Conservation (phyloP, 2,797 vertebrate genomes). For the Hypotaenidia okinawae region DNA sequence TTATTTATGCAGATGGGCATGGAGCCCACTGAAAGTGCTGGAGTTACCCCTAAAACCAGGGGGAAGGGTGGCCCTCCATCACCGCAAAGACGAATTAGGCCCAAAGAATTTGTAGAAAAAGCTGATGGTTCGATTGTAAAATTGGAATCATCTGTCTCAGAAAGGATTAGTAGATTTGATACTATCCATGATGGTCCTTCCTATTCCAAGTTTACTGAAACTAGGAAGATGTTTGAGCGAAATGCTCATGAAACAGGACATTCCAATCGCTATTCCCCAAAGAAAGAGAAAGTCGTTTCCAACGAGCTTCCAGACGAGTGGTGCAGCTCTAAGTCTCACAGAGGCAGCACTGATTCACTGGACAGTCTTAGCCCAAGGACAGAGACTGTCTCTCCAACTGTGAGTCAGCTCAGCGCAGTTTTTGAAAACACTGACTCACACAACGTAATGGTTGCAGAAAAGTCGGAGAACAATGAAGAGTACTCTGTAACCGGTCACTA, state of each 20-base stretch:
- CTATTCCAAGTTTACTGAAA: slow-evolving; percentile 93
- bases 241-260: slow-evolving; percentile 85
- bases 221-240: slow-evolving; percentile 94
- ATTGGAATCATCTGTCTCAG: slow-evolving; percentile 81
- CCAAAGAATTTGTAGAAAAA: slow-evolving; percentile 92
- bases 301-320: slow-evolving; percentile 90
- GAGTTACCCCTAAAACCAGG: slow-evolving; percentile 71
- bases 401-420: slow-evolving; percentile 96
- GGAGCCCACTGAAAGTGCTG: slow-evolving; percentile 79
- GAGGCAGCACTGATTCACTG: slow-evolving; percentile 95
- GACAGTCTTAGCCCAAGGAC: slow-evolving; percentile 95
- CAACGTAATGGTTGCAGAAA: slow-evolving; percentile 70
- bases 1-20: slow-evolving; percentile 99
- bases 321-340: slow-evolving; percentile 88
- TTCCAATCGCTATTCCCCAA: slow-evolving; percentile 87
- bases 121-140: slow-evolving; percentile 88
- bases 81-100: slow-evolving; percentile 87
- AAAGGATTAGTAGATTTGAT: slow-evolving; percentile 83
- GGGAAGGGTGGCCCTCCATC: slow-evolving; percentile 80
- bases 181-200: slow-evolving; percentile 78
- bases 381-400: slow-evolving; percentile 94
- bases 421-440: slow-evolving; percentile 90
- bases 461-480: slow-evolving; percentile 78
- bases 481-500: slow-evolving; percentile 85
- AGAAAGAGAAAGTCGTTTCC: slow-evolving; percentile 87